Conservation (phyloP, 2,797 vertebrate genomes). For the Gallinago stenura region DNA sequence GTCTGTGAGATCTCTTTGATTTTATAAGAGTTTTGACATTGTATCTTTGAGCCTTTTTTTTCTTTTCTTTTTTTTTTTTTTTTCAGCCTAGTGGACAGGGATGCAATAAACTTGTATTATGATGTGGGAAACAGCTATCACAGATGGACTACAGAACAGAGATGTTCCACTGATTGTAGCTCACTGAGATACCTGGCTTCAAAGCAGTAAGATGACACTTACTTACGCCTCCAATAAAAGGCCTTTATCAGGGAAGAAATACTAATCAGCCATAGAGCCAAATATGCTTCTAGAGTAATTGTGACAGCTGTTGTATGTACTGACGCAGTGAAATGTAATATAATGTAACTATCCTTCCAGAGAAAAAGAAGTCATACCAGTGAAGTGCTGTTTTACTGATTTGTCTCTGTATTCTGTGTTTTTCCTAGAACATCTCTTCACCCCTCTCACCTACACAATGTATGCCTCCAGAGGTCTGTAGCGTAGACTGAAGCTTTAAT, state of each 20-base stretch:
- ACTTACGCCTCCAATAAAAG: background rate
- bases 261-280: background rate
- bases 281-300: background rate
- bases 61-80: background rate
- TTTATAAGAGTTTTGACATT: background rate
- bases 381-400: background rate
- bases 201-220: background rate
- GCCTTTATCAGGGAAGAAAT: background rate
- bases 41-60: background rate
- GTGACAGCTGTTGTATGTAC: background rate
- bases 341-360: background rate
- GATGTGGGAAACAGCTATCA: background rate
- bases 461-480: background rate
- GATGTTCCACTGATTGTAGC: background rate
- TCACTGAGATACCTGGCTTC: background rate
- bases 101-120: background rate
- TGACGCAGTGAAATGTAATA: fast-evolving
- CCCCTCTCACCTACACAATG: background rate
- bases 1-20: background rate
- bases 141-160: background rate
- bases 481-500: background rate
- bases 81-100: background rate
- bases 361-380: background rate
- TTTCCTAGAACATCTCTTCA: background rate
- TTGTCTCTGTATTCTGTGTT: fast-evolving